These are phyloP conservation scores for Spilogale gracilis DNA, from an alignment of 2,113 vertebrate species.

Conservation along the genomic window DNA sequence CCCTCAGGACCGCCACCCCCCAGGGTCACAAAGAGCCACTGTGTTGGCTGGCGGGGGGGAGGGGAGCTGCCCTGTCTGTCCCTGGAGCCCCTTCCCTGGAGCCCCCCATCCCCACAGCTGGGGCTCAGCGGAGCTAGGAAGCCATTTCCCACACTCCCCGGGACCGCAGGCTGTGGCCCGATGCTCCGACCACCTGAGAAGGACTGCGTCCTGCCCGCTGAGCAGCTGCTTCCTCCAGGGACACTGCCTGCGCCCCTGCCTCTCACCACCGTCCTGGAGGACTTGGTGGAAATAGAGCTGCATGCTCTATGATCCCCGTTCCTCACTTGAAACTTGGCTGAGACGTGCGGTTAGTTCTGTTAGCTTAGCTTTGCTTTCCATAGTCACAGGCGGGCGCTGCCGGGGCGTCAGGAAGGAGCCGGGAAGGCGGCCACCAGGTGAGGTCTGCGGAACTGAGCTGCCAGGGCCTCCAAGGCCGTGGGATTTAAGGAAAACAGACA, in stretches of 20 bases:
- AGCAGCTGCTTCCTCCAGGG: background rate
- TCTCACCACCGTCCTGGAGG: background rate
- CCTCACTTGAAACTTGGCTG: background rate
- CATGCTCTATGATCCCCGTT: background rate
- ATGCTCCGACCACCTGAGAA: background rate
- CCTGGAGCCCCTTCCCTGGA: background rate
- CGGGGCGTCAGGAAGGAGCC: no score
- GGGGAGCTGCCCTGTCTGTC: background rate
- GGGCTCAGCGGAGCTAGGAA: background rate
- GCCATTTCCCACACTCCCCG: accelerated
- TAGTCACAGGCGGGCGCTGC: background rate
- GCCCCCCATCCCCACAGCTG: accelerated
- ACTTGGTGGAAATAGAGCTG: background rate
- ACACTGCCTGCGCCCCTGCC: background rate
- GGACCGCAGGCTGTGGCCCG: accelerated
- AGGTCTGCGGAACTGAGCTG: accelerated
- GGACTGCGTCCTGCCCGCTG: accelerated
- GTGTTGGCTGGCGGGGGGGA: background rate
- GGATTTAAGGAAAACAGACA: background rate
- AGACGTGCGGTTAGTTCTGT: background rate
- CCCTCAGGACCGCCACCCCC: background rate
- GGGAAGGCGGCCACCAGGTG: background rate
- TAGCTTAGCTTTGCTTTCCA: background rate
- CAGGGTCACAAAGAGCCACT: accelerated
- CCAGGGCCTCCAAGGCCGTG: background rate